Percentiles rank a stretch among this genome's conserved stretches.
Evolutionary conservation across 23 tunicate genomes (phyloP).

Genomic region (Pegea sp.): DNA sequence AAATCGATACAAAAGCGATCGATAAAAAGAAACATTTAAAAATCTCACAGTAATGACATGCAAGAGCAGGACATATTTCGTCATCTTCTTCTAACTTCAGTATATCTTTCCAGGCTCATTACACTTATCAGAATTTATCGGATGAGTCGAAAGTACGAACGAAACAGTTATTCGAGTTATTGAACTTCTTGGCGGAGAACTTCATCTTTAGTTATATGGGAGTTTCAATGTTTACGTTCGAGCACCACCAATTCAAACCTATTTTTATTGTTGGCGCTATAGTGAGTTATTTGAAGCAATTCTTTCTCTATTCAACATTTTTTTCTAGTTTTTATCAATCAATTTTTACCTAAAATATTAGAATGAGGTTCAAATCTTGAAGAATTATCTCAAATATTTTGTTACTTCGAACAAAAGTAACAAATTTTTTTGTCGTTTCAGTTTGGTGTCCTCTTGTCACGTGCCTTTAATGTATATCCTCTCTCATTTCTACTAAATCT

Average conservation of each 20-base stretch:
- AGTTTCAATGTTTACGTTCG: conserved; percentile 66
- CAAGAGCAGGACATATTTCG: too few species aligned
- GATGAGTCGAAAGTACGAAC: conserved; percentile 64
- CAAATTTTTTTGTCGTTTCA: conserved; percentile 3
- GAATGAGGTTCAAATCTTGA: too few species aligned
- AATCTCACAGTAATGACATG: too few species aligned
- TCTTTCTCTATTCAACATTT: too few species aligned
- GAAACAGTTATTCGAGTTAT: conserved; percentile 53
- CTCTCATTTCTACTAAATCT: conserved; percentile 80
- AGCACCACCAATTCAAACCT: conserved; percentile 60
- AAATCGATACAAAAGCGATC: too few species aligned
- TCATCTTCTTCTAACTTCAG: background rate
- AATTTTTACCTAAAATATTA: too few species aligned
- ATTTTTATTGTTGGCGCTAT: conserved; percentile 88
- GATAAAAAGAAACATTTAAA: too few species aligned
- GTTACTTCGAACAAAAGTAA: background rate
- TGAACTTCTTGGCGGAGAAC: conserved; percentile 96
- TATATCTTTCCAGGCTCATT: conserved; percentile 55
- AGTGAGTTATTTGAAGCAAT: too few species aligned
- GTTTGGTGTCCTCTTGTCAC: conserved; percentile 49
- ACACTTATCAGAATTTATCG: conserved; percentile 95
- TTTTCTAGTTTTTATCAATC: too few species aligned
- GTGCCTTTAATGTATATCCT: conserved; percentile 91
- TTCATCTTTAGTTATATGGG: conserved; percentile 99
- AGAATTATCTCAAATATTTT: background rate